phyloP scores from a whole-genome alignment of 2,113 vertebrate species.

The Ciconia stormi region DNA sequence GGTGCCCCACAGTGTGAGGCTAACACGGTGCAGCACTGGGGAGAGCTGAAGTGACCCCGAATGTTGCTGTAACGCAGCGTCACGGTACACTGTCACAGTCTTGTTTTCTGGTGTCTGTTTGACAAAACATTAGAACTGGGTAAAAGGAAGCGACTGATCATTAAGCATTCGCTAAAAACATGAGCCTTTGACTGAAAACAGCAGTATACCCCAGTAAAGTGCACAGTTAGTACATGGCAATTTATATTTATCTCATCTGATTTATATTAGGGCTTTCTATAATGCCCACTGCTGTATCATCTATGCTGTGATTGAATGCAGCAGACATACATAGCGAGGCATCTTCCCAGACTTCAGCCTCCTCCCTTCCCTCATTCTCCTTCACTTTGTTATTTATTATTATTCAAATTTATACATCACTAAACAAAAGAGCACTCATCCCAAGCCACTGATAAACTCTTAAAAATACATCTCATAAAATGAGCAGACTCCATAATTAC shows the following conservation, averaged over 20 bases:
- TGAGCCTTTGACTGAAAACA: slow-evolving; percentile 20
- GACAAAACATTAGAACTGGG: not conserved
- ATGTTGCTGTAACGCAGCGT: accelerated
- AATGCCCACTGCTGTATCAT: not conserved
- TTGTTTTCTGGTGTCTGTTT: not conserved
- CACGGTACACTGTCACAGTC: not conserved
- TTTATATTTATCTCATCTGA: slow-evolving; percentile 54
- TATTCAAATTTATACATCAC: slow-evolving; percentile 72
- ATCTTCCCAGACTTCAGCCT: slow-evolving; percentile 23
- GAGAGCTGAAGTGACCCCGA: not conserved
- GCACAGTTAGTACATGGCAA: slow-evolving; percentile 1
- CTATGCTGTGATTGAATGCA: slow-evolving; percentile 15
- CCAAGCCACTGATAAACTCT: slow-evolving; percentile 67
- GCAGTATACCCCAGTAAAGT: slow-evolving; percentile 14
- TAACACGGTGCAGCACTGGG: not conserved
- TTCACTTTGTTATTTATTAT: slow-evolving; percentile 65
- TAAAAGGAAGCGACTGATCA: not conserved
- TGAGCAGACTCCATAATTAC: slow-evolving; percentile 60
- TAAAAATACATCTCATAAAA: slow-evolving; percentile 69
- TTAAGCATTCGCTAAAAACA: not conserved
- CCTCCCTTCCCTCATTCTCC: not conserved
- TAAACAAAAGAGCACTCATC: slow-evolving; percentile 71
- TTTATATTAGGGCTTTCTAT: slow-evolving; percentile 16
- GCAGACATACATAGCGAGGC: not conserved
- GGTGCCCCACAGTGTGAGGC: not conserved